These are phyloP conservation scores for Spisula subtruncata DNA, from an alignment of 2,888 invertebrate genomes.

Conservation along the genomic window DNA sequence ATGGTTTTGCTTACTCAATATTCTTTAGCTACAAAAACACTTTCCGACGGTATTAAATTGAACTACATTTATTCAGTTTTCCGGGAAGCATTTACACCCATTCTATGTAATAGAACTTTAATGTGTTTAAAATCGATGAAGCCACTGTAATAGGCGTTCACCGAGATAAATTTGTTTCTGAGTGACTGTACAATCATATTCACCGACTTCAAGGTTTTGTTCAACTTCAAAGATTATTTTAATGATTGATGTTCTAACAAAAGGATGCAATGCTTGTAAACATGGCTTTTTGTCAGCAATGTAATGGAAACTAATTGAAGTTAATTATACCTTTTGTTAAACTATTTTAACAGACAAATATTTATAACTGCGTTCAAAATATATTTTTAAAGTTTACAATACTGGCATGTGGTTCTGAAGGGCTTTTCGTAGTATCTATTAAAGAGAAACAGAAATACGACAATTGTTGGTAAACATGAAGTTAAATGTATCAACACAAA, in stretches of 20 bases:
- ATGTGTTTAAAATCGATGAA: constrained; percentile 12
- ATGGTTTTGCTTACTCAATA: not conserved
- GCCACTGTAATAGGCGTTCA: not conserved
- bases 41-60: not conserved
- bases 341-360: not conserved
- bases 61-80: not conserved
- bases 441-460: no score
- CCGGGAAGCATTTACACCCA: not conserved
- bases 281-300: not conserved
- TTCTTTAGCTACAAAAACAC: not conserved
- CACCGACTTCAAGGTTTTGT: not conserved
- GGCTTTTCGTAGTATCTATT: no score
- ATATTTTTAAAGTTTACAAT: not conserved
- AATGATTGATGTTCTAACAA: not conserved
- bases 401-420: not conserved
- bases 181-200: not conserved
- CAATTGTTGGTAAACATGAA: no score
- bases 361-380: constrained; percentile 5
- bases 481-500: no score
- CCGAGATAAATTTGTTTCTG: not conserved
- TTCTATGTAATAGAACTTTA: not conserved
- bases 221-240: not conserved
- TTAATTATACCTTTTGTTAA: constrained; percentile 2
- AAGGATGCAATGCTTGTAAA: not conserved
- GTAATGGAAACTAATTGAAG: not conserved